Evolutionary conservation across 1,140 invertebrate genomes (phyloP).

Genomic region (Ruditapes philippinarum): DNA sequence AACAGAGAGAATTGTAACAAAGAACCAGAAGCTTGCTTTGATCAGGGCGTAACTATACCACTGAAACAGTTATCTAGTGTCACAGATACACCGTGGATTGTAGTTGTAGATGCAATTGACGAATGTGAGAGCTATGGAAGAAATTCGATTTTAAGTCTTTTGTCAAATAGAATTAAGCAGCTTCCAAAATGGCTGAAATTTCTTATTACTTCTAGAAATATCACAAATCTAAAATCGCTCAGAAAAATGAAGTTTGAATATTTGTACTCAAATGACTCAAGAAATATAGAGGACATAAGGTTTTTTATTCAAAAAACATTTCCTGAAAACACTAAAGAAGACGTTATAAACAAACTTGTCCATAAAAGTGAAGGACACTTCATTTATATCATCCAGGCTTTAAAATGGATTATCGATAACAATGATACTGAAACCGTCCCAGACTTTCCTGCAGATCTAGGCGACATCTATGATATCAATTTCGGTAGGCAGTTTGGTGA

Average conservation of each 20-base stretch:
- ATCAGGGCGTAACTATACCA: neutral
- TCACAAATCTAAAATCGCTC: too few relatives aligned
- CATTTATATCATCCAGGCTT: constrained; percentile 28
- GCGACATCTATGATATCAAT: constrained; percentile 45
- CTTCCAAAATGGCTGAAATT: neutral
- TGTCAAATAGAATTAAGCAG: neutral
- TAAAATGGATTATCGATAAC: neutral
- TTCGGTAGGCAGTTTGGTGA: constrained; percentile 28
- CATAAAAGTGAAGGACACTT: constrained; percentile 44
- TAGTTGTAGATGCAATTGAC: constrained; percentile 10
- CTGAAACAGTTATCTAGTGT: neutral
- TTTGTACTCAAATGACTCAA: constrained; percentile 10
- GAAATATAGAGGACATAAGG: constrained; percentile 37
- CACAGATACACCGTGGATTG: neutral
- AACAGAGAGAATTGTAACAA: neutral
- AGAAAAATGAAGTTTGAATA: neutral
- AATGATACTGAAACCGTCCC: neutral
- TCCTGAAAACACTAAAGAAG: neutral
- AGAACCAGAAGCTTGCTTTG: constrained; percentile 2
- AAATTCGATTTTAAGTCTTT: neutral
- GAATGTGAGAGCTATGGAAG: neutral
- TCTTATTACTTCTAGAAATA: neutral
- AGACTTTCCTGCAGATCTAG: constrained; percentile 12
- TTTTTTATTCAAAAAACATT: neutral
- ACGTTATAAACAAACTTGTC: neutral